Base-by-base conservation (phyloP, 1,140 invertebrate genomes). In the Lepidurus packardi region DNA sequence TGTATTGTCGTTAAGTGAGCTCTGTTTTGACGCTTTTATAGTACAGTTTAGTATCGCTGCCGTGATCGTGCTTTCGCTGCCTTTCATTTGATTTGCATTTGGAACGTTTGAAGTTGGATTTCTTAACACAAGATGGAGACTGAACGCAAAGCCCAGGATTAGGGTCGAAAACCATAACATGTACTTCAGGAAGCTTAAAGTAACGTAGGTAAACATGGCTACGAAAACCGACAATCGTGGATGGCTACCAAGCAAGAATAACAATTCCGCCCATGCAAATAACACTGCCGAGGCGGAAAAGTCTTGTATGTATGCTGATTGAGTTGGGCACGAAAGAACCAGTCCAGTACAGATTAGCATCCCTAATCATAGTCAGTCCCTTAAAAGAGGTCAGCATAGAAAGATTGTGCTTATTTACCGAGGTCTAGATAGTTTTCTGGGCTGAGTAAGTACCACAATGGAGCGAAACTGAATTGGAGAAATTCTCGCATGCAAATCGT, bases 71-170 rank as follows among this genome's bases (percentile, higher is more conserved):
- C 34, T 34, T 34, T 4, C 34, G 4, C 0, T 34, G 34, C 42
- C 78, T 21, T 43, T 45, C 21, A 43, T 25, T 53, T 43, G 13
- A 7, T 77, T 65, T 34, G 21, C 76, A 34, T 45, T 47, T 7
- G 5, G n/a, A 76, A 16, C 11, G 8, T 43, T 25, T 25, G 9
- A 7, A 21, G 8, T 21, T 7, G 73, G 43, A 41, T 53, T 16
- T 24, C 65, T n/a, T 43, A 78, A 78, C 16, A 93, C 83, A 11
- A 90, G 89, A 80, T 90, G 93, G 81, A 94, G 94, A 81, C 92
- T 92, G 41, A 94, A 82, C 1, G 91, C 91, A 83, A 94, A 94
- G 1, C 92, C 92, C 21, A 93, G 84, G 9, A 94, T 91, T 43
- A 94, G 86, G 80, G 93, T 90, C 1, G 90, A 90, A 83, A 94